phyloP scores from a whole-genome alignment of 2,797 vertebrate species.

The Alauda arvensis region DNA sequence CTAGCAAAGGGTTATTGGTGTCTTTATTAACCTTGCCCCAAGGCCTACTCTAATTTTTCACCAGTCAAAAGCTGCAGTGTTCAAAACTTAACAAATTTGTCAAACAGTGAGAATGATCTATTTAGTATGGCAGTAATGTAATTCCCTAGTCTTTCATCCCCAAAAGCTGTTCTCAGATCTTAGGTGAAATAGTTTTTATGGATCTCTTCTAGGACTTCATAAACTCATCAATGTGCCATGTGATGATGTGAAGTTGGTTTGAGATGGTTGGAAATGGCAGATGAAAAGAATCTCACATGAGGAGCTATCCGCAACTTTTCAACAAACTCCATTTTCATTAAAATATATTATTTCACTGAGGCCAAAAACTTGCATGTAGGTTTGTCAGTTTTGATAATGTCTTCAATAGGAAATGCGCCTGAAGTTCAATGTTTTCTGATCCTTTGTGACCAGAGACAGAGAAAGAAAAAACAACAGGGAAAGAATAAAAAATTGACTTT shows the following conservation, averaged over 20 bases:
- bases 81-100: not conserved
- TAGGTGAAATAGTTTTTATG: not conserved
- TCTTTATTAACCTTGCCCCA: constrained; percentile 55
- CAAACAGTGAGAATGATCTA: not conserved
- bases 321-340: constrained; percentile 5
- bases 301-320: not conserved
- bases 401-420: not conserved
- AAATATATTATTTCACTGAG: not conserved
- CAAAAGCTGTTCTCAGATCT: not conserved
- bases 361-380: not conserved
- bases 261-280: not conserved
- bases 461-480: not conserved
- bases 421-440: not conserved
- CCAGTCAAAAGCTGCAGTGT: not conserved
- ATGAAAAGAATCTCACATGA: not conserved
- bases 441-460: not conserved
- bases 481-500: not conserved
- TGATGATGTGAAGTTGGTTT: not conserved
- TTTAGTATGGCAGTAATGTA: not conserved
- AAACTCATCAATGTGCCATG: not conserved
- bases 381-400: constrained; percentile 1
- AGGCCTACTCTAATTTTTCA: constrained; percentile 21
- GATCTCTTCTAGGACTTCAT: not conserved
- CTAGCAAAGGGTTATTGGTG: not conserved
- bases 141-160: not conserved